phyloP scores from a whole-genome alignment of 2,797 vertebrate species.

The Hippocampus kuda region DNA sequence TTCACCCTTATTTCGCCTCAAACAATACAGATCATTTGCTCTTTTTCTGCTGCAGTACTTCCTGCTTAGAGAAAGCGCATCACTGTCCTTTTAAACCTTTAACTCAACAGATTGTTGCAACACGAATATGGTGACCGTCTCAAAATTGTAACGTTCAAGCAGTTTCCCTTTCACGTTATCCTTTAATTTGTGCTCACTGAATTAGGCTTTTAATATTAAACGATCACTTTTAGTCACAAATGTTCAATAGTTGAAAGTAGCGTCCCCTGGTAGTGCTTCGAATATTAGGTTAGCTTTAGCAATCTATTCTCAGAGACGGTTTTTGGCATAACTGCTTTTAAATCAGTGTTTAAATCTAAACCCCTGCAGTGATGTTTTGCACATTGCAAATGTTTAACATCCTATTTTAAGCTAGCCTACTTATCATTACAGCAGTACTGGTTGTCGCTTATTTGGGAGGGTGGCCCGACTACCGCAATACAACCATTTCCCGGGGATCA shows the following conservation, averaged over 20 bases:
- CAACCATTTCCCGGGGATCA: conserved; percentile 17
- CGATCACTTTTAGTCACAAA: not conserved
- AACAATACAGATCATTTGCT: not conserved
- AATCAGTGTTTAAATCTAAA: not conserved
- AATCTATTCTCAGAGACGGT: not conserved
- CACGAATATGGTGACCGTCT: not conserved
- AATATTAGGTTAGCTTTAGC: not conserved
- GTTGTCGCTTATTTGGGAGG: conserved; percentile 49
- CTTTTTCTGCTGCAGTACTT: not conserved
- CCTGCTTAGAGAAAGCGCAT: not conserved
- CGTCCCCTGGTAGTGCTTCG: not conserved
- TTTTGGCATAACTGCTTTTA: not conserved
- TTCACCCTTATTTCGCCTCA: not conserved
- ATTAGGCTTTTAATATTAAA: not conserved
- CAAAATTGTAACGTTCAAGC: not conserved
- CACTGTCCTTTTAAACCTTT: not conserved
- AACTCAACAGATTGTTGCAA: not conserved
- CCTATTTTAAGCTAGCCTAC: conserved; percentile 33
- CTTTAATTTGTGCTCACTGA: not conserved
- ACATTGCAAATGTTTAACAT: conserved; percentile 39
- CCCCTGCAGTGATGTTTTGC: not conserved
- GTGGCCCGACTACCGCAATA: conserved; percentile 41
- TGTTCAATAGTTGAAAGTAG: not conserved
- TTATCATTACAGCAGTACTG: conserved; percentile 32
- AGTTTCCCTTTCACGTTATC: not conserved